A percentile compares a stretch with the other conserved stretches of the same genome.
These are phyloP conservation scores for Ploceus nigricollis DNA, from an alignment of 2,113 vertebrate genomes.

Conservation along the genomic window DNA sequence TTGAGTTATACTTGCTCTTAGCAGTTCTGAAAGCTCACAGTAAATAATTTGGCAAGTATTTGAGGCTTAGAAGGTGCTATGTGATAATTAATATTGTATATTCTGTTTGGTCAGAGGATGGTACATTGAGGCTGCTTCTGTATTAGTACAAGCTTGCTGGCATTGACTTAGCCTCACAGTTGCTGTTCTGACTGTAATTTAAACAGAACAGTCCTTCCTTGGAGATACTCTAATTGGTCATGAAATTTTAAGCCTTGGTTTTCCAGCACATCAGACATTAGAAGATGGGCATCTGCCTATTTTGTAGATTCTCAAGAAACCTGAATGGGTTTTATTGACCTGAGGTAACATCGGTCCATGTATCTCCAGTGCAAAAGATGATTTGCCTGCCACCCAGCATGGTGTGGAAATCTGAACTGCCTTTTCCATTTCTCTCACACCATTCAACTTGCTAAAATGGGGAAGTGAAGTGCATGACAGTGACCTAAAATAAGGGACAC, in stretches of 20 bases:
- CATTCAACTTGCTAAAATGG: neutral
- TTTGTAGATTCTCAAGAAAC: neutral
- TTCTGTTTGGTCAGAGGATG: neutral
- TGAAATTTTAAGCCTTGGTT: neutral
- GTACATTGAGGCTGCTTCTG: neutral
- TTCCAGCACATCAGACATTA: neutral
- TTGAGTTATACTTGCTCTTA: neutral
- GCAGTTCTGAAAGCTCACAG: neutral
- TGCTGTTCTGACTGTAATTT: neutral
- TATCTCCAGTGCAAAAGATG: neutral
- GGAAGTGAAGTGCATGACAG: neutral
- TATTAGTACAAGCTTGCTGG: neutral
- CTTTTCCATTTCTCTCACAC: neutral
- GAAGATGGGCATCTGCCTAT: neutral
- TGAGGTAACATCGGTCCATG: neutral
- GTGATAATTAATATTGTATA: neutral
- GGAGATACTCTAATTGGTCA: neutral
- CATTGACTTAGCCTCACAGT: neutral
- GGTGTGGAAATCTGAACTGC: neutral
- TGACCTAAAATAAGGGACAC: constrained; percentile 27
- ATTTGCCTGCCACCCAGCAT: neutral
- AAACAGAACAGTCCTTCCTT: neutral
- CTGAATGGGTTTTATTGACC: neutral
- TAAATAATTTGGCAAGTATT: neutral
- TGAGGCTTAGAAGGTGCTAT: neutral